Evolutionary conservation across 2,888 invertebrate species (phyloP).

Genomic region (Miltochrista miniata): DNA sequence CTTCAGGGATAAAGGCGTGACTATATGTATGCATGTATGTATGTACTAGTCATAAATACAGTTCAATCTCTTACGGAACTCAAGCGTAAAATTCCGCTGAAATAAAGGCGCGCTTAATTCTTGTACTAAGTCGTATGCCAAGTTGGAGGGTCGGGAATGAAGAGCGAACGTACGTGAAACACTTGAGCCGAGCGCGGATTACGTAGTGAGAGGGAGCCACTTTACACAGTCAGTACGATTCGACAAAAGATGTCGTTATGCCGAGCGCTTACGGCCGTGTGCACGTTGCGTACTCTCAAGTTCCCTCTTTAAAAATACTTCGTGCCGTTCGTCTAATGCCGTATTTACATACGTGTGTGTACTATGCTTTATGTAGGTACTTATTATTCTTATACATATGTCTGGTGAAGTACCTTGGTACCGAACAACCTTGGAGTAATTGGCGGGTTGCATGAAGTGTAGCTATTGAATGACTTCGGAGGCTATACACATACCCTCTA

Average conservation of each 20-base stretch:
- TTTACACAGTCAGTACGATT: slow-evolving; percentile 34
- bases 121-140: slow-evolving; percentile 37
- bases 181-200: slow-evolving; percentile 63
- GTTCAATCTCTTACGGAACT: neutral
- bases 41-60: neutral
- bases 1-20: no score
- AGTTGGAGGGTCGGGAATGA: slow-evolving; percentile 65
- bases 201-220: slow-evolving; percentile 45
- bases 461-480: no score
- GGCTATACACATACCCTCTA: no score
- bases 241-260: slow-evolving; percentile 72
- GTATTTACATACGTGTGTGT: slow-evolving; percentile 7
- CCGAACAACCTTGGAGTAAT: no score
- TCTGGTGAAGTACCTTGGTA: no score
- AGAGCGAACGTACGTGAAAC: slow-evolving; percentile 66
- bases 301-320: slow-evolving; percentile 44
- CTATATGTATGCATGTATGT: no score
- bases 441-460: no score
- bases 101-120: slow-evolving; percentile 27
- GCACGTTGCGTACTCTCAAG: slow-evolving; percentile 36
- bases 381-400: slow-evolving; percentile 8
- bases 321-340: slow-evolving; percentile 30
- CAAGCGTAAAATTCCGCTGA: slow-evolving; percentile 6
- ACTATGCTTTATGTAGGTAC: neutral
- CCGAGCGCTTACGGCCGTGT: slow-evolving; percentile 37